Base-by-base conservation (phyloP, 2,888 invertebrate genomes). In the Cerceris ruficornis region DNA sequence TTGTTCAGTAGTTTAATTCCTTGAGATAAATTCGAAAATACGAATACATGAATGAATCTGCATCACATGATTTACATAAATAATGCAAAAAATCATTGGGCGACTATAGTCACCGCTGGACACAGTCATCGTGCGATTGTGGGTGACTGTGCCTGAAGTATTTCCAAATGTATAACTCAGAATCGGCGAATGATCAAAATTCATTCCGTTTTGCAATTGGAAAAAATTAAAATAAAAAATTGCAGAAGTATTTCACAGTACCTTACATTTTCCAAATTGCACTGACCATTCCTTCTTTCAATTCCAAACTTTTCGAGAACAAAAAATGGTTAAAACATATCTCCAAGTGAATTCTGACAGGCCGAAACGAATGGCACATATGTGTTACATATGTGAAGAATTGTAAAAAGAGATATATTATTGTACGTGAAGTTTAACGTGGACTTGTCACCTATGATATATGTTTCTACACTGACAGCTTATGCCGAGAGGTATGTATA, bases 331-430 rank as follows among this genome's bases (percentile, higher is more conserved):
- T 46, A 46, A 1, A 46, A 11, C 46, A 11, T 46, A 6, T 46
- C 46, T 1, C 46, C 9, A 11, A 46, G 46, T 46, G 46, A 46
- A 46, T 46, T 46, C 46, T 46, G 46, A 46, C 46, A 46, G 46
- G 8, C 6, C 46, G 46, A 46, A 46, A 46, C 11, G 46, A 46
- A 46, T 46, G 46, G 46, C 46, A 46, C 11, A 11, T 46, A 46
- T 46, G 46, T 11, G 46, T 46, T 11, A 46, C 46, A 11, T 28
- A 28, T 28, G 28, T 28, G 11, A 46, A 46, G 46, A 46, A 46
- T 46, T 46, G 46, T 11, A 46, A 46, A 54, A n/a, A 54, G 54
- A 15, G n/a, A n/a, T 13, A 15, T 54, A n/a, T 54, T 54, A 54
- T 15, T 54, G 8, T 54, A 54, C 54, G 15, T 15, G 54, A 15